Conservation (phyloP, 2,797 vertebrate species). For the Hipposideros larvatus region DNA sequence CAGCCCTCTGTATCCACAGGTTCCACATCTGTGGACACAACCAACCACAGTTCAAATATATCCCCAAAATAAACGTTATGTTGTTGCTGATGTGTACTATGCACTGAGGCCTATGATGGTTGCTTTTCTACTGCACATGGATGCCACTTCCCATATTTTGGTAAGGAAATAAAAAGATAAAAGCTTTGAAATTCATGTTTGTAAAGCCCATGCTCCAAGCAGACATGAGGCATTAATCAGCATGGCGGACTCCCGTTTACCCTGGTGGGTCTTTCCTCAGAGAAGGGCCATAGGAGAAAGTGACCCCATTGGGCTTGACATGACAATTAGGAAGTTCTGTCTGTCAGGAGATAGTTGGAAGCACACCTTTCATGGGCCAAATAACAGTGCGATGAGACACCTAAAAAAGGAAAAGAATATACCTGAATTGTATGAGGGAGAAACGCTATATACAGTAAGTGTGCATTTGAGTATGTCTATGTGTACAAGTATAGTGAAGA, state of each 20-base stretch:
- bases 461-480: background rate
- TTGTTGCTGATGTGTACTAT: background rate
- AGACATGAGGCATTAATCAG: background rate
- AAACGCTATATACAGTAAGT: background rate
- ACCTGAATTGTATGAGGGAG: background rate
- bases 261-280: background rate
- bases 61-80: background rate
- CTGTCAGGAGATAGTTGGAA: fast-evolving
- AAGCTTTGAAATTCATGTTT: background rate
- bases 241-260: background rate
- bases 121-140: background rate
- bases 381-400: background rate
- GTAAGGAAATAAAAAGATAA: background rate
- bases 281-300: background rate
- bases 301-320: fast-evolving
- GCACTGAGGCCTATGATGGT: background rate
- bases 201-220: background rate
- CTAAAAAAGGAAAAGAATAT: background rate
- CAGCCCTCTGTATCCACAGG: background rate
- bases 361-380: background rate
- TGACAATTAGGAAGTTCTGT: background rate
- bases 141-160: background rate
- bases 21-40: background rate
- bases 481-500: background rate
- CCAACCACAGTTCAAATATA: background rate